Base-by-base conservation (phyloP, 1,140 invertebrate species). In the Paraescarpia echinospica region DNA sequence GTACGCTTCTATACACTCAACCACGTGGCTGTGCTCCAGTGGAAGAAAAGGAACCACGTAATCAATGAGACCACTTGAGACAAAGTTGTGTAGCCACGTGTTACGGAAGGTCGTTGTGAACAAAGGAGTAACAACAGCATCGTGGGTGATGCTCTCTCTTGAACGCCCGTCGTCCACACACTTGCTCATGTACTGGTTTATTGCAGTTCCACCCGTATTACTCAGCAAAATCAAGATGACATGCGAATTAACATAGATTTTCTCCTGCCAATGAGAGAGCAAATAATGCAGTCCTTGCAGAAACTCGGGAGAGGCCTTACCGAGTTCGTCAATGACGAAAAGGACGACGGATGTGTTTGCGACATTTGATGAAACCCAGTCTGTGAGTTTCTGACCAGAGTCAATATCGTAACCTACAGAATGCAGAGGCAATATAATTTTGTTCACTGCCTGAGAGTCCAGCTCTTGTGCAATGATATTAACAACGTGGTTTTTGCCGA, bases 241-340 rank as follows among this genome's bases (percentile, higher is more conserved):
- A 34, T 90, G 33, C 27, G 89, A 34, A 77, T 18, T 18, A 31
- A 27, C 59, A 77, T 18, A 31, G 8, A 77, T 77, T 33, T n/a
- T 90, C 27, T 92, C n/a, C 51, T 41, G 41, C 41, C 51, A 41
- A 14, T 33, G 9, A 8, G 91, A 41, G 35, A 34, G 93, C 22
- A 95, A 92, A n/a, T 93, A n/a, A 4, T 92, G 88, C 1, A 95
- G 59, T 33, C 94, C 95, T 89, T 93, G 31, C 14, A 94, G 90
- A 9, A 95, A 93, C 35, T 93, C 93, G 14, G 34, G 41, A 14
- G 94, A 91, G 14, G 95, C 94, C 92, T 95, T 95, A 92, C 95
- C 95, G 94, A 95, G 94, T 93, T 95, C 95, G 92, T 95, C 95
- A 94, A 95, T 94, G 27, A 95, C 94, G 51, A 95, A 93, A 14